Base-by-base conservation (phyloP, 2,113 vertebrate genomes). In the Geococcyx californianus region DNA sequence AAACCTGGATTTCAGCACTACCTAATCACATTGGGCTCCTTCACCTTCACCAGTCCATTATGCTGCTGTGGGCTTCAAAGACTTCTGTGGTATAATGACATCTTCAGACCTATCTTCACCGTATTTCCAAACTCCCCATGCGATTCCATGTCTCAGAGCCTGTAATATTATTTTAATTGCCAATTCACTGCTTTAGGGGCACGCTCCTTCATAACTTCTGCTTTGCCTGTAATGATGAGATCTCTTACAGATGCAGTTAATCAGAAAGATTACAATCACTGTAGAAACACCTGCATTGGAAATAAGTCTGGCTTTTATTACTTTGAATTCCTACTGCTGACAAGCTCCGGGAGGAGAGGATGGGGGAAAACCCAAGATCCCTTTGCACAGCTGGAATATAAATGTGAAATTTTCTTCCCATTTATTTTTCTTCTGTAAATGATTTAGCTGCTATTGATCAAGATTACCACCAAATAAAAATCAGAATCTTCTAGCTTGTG, bases 381-480 rank as follows among this genome's bases (percentile, higher is more conserved):
- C 88, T 73, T 69, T 84, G 92, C 96, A 92, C 94, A 97, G 96
- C 96, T 97, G 95, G 94, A 96, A 92, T 89, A 97, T 95, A 95
- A 96, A 96, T 60, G 94, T 64, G 88, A 94, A 38, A 81, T 95
- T 93, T 95, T 97, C 93, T 85, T 96, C 83, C 76, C 82, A 82
- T 95, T 95, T 94, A 44, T 94, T 95, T 94, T 91, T 91, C 77
- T 95, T 91, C 95, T 94, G 93, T 66, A 95, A 94, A 92, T 78
- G 85, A 87, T 96, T 96, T 96, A 87, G 83, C 95, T 91, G 89
- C 79, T 95, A 96, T 95, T 96, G 95, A 96, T 97, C 91, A 86
- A 95, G 95, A 95, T 97, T 95, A 97, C 96, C 96, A 94, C 83
- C 92, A 97, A 96, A 97, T 96, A 97, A 97, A 96, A 97, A 94